Evolutionary conservation across 2,888 invertebrate genomes (phyloP).

Genomic region (Belgica antarctica): DNA sequence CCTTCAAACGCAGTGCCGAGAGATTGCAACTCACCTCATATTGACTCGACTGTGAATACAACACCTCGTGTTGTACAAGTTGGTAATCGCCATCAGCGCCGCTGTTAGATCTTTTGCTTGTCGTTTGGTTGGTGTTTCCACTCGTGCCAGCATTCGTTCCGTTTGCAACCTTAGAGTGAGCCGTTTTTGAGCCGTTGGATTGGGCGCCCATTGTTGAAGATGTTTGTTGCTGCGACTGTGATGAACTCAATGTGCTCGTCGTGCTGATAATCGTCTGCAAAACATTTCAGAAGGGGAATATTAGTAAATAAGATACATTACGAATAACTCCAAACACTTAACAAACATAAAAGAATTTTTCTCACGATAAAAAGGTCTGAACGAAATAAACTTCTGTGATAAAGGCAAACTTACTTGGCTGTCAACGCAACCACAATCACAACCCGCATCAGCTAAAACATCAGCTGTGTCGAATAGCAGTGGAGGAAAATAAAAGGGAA

Average conservation of each 20-base stretch:
- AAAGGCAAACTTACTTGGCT: constrained; percentile 47
- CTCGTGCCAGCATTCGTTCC: constrained; percentile 54
- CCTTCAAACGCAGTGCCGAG: not conserved
- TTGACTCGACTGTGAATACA: constrained; percentile 94
- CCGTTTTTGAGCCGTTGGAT: constrained; percentile 54
- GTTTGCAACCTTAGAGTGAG: constrained; percentile 56
- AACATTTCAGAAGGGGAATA: not conserved
- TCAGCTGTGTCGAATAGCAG: constrained; percentile 24
- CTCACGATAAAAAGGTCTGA: too few species aligned
- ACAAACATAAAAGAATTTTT: not conserved
- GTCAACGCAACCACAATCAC: constrained; percentile 56
- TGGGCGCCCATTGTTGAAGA: constrained; percentile 45
- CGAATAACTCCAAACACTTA: not conserved
- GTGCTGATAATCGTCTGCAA: constrained; percentile 40
- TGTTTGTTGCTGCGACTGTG: constrained; percentile 22
- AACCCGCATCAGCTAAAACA: constrained; percentile 48
- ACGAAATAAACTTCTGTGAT: not conserved
- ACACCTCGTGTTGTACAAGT: constrained; percentile 96
- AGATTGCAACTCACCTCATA: constrained; percentile 58
- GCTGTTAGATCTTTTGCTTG: constrained; percentile 71
- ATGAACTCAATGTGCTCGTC: constrained; percentile 30
- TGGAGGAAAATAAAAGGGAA: not conserved
- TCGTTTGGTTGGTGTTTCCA: constrained; percentile 55
- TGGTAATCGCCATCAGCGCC: constrained; percentile 97
- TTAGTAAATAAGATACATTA: not conserved